phyloP scores from a whole-genome alignment of 1,140 invertebrate genomes.

The Pseudomyrmex pallidus region DNA sequence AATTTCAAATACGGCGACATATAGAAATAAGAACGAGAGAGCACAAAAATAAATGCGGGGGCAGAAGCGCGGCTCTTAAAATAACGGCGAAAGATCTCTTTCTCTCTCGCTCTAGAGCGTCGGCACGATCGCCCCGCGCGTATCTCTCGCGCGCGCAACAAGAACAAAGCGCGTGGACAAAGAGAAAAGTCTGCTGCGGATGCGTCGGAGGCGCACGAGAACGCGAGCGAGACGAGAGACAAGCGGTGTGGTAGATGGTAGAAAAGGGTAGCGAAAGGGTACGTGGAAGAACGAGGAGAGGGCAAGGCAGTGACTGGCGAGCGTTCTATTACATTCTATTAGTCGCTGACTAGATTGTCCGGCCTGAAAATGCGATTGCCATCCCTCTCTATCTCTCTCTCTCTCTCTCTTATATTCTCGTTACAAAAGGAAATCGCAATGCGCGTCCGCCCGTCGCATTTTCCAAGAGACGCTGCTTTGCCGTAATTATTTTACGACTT shows the following conservation, averaged over 20 bases:
- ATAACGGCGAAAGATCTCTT: slow-evolving; percentile 53
- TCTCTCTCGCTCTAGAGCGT: not conserved
- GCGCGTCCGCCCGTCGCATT: slow-evolving; percentile 26
- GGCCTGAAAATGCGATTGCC: slow-evolving; percentile 50
- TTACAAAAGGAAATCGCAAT: slow-evolving; percentile 35
- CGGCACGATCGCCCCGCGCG: slow-evolving; percentile 38
- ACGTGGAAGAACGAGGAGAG: slow-evolving; percentile 1
- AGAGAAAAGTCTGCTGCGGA: slow-evolving; percentile 51
- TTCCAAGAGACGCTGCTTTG: not conserved
- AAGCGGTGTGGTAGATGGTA: not conserved
- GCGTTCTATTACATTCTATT: slow-evolving; percentile 63
- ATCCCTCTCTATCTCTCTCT: not conserved
- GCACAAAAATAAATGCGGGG: slow-evolving; percentile 66
- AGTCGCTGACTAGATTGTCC: slow-evolving; percentile 55
- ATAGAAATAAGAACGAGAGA: slow-evolving; percentile 63
- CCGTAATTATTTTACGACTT: slow-evolving; percentile 43
- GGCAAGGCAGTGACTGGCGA: slow-evolving; percentile 53
- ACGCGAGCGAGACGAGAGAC: not conserved
- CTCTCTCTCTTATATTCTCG: not conserved
- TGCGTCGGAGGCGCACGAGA: slow-evolving; percentile 42
- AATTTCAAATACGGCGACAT: slow-evolving; percentile 41
- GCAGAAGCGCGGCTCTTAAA: slow-evolving; percentile 63
- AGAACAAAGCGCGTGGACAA: slow-evolving; percentile 65
- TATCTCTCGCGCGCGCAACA: slow-evolving; percentile 44
- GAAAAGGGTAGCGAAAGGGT: not conserved